Percentiles rank a stretch among this genome's conserved stretches.
These are phyloP conservation scores for Nemopilema nomurai DNA, from an alignment of 30 jellyfish, hydroid and myxozoan species.

Conservation along the genomic window DNA sequence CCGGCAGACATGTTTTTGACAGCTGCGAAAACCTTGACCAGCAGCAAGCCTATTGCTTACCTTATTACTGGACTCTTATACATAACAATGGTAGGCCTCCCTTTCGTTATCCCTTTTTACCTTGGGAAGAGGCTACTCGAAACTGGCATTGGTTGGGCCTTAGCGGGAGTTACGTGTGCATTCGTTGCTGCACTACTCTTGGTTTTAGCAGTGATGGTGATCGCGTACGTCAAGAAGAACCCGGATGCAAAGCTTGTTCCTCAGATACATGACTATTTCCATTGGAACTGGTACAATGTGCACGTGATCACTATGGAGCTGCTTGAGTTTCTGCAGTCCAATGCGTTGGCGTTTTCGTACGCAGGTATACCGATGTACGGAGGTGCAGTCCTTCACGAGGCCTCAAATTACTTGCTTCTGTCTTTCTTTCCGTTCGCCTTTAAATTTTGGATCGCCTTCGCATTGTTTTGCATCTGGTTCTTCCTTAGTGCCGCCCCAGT, in stretches of 20 bases:
- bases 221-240: conserved; percentile 40
- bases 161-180: conserved; percentile 47
- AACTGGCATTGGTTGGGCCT: conserved; percentile 73
- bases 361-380: conserved; percentile 89
- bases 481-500: conserved; percentile 87
- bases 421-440: conserved; percentile 74
- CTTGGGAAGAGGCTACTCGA: conserved; percentile 60
- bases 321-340: conserved; percentile 81
- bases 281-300: conserved; percentile 84
- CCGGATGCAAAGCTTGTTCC: conserved; percentile 40
- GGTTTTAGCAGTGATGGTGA: conserved; percentile 65
- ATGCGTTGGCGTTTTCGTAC: conserved; percentile 74
- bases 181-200: conserved; percentile 58
- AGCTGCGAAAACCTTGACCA: conserved; percentile 49
- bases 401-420: conserved; percentile 71
- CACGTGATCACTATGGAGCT: conserved; percentile 83
- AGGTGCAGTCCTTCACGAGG: conserved; percentile 36
- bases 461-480: conserved; percentile 80
- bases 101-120: conserved; percentile 67
- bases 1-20: conserved; percentile 93
- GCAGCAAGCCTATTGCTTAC: conserved; percentile 38
- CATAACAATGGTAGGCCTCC: conserved; percentile 61
- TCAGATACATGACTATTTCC: conserved; percentile 78
- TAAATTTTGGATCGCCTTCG: conserved; percentile 58
- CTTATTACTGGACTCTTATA: conserved; percentile 51